Conservation (phyloP, 1,140 invertebrate genomes). For the Zaprionus kolodkinae region DNA sequence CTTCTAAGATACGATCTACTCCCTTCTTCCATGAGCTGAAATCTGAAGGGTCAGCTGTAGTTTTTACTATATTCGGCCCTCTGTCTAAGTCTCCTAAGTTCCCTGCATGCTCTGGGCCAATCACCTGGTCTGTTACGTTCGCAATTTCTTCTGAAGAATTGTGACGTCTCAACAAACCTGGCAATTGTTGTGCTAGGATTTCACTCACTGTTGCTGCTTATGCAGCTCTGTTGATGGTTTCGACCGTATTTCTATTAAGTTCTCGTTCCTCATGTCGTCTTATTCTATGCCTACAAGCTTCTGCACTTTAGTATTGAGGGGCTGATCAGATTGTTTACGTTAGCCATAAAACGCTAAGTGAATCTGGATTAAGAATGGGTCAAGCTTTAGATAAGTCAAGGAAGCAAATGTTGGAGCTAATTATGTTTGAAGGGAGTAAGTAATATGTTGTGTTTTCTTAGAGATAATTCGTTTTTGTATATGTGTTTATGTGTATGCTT, state of each 20-base stretch:
- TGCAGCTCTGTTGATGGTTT: background rate
- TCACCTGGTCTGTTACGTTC: background rate
- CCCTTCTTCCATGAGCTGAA: conserved; percentile 1
- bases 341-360: too few relatives aligned
- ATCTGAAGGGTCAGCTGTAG: background rate
- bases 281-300: too few relatives aligned
- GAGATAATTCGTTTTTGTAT: too few relatives aligned
- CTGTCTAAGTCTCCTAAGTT: background rate
- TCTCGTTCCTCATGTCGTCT: background rate
- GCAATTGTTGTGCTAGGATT: background rate
- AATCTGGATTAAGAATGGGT: too few relatives aligned
- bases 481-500: too few relatives aligned
- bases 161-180: too few relatives aligned
- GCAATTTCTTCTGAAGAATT: background rate
- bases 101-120: background rate
- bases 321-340: background rate
- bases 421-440: too few relatives aligned
- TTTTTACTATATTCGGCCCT: background rate
- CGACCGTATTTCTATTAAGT: background rate
- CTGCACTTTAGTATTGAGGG: background rate
- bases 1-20: too few relatives aligned
- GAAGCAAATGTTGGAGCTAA: too few relatives aligned
- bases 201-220: background rate
- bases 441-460: too few relatives aligned
- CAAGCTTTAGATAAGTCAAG: too few relatives aligned